These are phyloP conservation scores for Plebejus melissa DNA, from an alignment of 2,888 invertebrate species.

Conservation along the genomic window DNA sequence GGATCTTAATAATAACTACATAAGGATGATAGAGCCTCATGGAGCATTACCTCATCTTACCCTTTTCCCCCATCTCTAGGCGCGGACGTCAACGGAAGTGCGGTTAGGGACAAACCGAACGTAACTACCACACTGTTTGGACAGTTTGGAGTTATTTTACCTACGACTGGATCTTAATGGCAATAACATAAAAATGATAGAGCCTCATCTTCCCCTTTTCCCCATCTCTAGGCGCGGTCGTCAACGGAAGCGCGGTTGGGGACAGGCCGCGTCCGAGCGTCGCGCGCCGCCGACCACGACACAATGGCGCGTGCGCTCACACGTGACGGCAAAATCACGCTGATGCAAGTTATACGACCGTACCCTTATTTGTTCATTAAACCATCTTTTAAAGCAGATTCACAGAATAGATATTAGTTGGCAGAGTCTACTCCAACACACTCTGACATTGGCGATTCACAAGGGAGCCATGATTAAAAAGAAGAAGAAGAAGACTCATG, in stretches of 20 bases:
- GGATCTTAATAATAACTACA: not conserved
- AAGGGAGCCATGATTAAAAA: too few relatives aligned
- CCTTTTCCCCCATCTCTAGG: too few relatives aligned
- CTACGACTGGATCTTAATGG: not conserved
- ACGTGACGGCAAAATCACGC: conserved; percentile 46
- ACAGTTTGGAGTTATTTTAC: not conserved
- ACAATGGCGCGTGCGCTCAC: conserved; percentile 43
- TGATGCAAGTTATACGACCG: too few relatives aligned
- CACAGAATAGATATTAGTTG: too few relatives aligned
- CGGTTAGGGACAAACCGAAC: too few relatives aligned
- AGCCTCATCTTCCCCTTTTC: not conserved
- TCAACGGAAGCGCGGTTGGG: conserved; percentile 65
- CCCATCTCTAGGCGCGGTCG: conserved; percentile 27
- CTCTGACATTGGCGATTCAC: too few relatives aligned
- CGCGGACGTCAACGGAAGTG: too few relatives aligned
- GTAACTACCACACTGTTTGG: too few relatives aligned
- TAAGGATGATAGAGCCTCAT: not conserved
- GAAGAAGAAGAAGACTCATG: not conserved
- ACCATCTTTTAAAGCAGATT: too few relatives aligned
- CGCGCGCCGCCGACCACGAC: conserved; percentile 71
- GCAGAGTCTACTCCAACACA: too few relatives aligned
- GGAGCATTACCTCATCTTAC: not conserved
- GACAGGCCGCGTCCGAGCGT: conserved; percentile 69
- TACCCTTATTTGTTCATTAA: too few relatives aligned
- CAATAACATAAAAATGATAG: not conserved